Evolutionary conservation across 1,140 invertebrate genomes (phyloP), one percentile per base, ranked within the genome.

Genomic region (Harpegnathos saltator): DNA sequence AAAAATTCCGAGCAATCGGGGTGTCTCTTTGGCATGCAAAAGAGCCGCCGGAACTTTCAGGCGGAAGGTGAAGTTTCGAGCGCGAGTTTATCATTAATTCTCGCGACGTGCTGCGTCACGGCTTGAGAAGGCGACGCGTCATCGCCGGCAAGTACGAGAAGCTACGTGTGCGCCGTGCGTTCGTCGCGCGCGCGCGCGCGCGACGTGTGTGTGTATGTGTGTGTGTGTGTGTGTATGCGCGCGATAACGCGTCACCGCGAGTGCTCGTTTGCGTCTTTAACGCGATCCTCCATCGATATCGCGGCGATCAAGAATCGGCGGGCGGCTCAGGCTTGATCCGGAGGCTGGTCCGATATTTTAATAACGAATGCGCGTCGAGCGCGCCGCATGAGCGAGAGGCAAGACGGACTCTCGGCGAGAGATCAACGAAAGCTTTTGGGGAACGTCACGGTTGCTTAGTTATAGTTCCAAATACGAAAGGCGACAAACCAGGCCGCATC

Each of bases 11-110:
- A 44, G 62, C 29, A 52, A 68, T 66, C 63, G 38, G 22, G 75
- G 50, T 78, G 63, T 78, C 75, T 69, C 75, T 78, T 78, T 78
- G 75, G 52, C 63, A 78, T 68, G 63, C 63, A 69, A 78, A 69
- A 78, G 75, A 78, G 38, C 75, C 48, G 62, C 12, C 74, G 62
- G 62, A 77, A 77, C 62, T 77, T 68, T 44, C 24, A 77, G 62
- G 62, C 33, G 19, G 33, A 19, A 69, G 50, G 48, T 68, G 15
- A 77, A 78, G 74, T 68, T 78, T 56, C 63, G 52, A 58, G 63
- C 65, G 48, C 15, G 33, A 69, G 66, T 77, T 77, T 68, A 66
- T 77, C 74, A 77, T 77, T 77, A 77, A 77, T 77, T 68, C 74
- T 77, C 48, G 74, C 74, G 66, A 38, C 62, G 62, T 66, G 74